phyloP scores from a whole-genome alignment of 2,113 vertebrate genomes.

The Polyodon spathula region DNA sequence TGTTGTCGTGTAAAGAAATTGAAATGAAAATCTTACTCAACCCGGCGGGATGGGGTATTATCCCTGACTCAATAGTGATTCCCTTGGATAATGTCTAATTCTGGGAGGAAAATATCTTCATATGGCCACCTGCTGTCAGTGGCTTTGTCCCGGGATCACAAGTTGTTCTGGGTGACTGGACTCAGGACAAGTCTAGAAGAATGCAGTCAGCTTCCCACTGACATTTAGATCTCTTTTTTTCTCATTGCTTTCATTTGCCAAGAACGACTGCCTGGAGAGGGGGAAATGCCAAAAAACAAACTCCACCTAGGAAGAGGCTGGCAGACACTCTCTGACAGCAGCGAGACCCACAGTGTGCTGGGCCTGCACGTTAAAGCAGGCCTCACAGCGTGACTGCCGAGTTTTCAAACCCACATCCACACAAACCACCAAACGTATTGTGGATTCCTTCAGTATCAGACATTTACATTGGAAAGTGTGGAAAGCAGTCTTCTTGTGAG shows the following conservation, averaged over 20 bases:
- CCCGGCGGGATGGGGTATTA: conserved; percentile 86
- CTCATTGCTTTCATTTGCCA: conserved; percentile 64
- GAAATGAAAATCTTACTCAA: conserved; percentile 94
- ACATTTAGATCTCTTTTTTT: conserved; percentile 95
- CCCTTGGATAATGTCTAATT: conserved; percentile 92
- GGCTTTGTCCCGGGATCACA: conserved; percentile 92
- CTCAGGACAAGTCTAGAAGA: conserved; percentile 76
- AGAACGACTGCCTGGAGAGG: conserved; percentile 47
- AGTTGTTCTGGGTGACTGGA: conserved; percentile 91
- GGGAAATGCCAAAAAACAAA: conserved; percentile 38
- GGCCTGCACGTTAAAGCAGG: neutral
- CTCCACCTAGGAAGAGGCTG: conserved; percentile 19
- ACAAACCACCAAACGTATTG: neutral
- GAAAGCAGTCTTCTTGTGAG: neutral
- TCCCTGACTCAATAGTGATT: conserved; percentile 88
- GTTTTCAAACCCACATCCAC: neutral
- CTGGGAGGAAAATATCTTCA: conserved; percentile 84
- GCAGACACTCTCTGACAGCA: conserved; percentile 31
- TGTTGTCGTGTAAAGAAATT: conserved; percentile 92
- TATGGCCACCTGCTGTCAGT: conserved; percentile 78
- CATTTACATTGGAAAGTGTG: conserved; percentile 2
- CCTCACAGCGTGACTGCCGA: conserved; percentile 1
- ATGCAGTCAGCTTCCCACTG: conserved; percentile 81
- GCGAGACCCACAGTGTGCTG: conserved; percentile 28
- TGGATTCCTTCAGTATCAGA: neutral